These are phyloP conservation scores for Sinocyclocheilus maitianheensis DNA, from an alignment of 2,113 vertebrate genomes.

Conservation along the genomic window DNA sequence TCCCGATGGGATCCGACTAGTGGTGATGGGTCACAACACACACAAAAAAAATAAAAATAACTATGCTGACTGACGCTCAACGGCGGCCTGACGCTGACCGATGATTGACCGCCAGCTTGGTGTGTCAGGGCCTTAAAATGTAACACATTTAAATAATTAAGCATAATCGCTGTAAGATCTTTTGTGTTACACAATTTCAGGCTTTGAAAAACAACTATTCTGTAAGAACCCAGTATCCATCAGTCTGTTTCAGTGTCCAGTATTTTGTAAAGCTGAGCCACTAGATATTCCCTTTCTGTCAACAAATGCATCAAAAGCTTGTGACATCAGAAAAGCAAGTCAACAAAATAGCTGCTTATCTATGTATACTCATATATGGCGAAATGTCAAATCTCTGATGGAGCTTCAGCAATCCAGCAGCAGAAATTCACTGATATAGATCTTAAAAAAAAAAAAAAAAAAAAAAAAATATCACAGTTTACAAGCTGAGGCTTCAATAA, in stretches of 20 bases:
- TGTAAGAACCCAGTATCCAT: neutral
- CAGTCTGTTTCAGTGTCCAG: neutral
- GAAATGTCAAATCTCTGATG: slow-evolving; percentile 21
- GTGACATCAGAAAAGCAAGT: neutral
- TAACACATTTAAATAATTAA: neutral
- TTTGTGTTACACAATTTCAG: neutral
- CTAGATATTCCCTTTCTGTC: neutral
- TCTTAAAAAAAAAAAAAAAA: neutral
- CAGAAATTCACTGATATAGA: neutral
- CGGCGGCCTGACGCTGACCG: no score
- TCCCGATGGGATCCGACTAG: no score
- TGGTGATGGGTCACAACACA: no score
- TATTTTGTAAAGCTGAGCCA: neutral
- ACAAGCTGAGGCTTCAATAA: slow-evolving; percentile 11
- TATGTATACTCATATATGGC: slow-evolving; percentile 1
- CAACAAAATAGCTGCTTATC: slow-evolving; percentile 38
- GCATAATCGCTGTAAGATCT: neutral
- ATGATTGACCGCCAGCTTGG: no score
- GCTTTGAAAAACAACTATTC: neutral
- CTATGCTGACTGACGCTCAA: no score
- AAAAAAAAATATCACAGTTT: neutral
- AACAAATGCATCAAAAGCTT: neutral
- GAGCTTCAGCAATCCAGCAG: neutral
- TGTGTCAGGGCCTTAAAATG: neutral
- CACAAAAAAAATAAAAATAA: no score